These are phyloP conservation scores for Oscheius sp. DNA, from an alignment of 1,140 invertebrate genomes.

Conservation along the genomic window DNA sequence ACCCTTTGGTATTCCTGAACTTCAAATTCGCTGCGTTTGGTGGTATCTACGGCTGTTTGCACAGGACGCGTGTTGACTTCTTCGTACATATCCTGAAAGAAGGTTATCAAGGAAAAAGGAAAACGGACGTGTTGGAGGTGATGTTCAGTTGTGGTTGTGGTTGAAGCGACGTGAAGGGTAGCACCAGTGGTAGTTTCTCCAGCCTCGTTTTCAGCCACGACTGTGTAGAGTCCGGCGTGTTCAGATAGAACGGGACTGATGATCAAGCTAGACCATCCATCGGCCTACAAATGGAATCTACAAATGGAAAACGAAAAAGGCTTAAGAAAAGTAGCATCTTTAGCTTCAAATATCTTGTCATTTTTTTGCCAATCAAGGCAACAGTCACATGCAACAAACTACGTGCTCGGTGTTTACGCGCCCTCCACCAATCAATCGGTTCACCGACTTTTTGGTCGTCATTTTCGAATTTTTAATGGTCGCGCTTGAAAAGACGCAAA, in stretches of 20 bases:
- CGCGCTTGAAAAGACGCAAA: too few relatives aligned
- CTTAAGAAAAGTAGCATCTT: not conserved
- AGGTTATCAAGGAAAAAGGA: not conserved
- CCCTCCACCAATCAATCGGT: too few relatives aligned
- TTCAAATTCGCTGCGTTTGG: constrained; percentile 3
- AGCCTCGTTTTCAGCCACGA: constrained; percentile 71
- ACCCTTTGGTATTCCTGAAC: not conserved
- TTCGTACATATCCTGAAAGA: constrained; percentile 14
- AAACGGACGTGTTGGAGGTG: constrained; percentile 5
- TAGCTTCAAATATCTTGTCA: not conserved
- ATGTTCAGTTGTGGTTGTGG: constrained; percentile 10
- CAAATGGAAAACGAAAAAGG: not conserved
- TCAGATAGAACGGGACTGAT: constrained; percentile 61
- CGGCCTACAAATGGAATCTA: constrained; percentile 17
- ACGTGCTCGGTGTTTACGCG: too few relatives aligned
- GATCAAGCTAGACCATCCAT: constrained; percentile 49
- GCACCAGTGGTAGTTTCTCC: constrained; percentile 80
- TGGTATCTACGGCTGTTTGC: constrained; percentile 10
- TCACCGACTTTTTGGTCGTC: too few relatives aligned
- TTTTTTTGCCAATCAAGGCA: too few relatives aligned
- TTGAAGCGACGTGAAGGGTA: constrained; percentile 69
- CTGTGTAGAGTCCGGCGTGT: constrained; percentile 75
- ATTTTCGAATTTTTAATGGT: too few relatives aligned
- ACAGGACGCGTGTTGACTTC: not conserved
- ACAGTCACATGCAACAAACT: too few relatives aligned